Evolutionary conservation across 2,113 vertebrate genomes (phyloP), one percentile per base, ranked within the genome.

Genomic region (Etheostoma spectabile): DNA sequence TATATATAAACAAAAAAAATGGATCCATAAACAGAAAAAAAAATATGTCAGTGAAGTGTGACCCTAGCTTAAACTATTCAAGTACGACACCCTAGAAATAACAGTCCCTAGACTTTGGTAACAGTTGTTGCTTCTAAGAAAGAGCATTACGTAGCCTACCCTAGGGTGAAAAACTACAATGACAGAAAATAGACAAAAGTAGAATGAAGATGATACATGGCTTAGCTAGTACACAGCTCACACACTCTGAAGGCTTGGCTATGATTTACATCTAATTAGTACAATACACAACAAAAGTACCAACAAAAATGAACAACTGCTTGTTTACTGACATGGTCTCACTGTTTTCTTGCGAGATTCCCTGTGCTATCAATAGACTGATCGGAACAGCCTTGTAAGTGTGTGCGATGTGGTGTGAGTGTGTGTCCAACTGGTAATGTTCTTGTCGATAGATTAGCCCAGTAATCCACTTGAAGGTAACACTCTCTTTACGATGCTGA

Each of bases 81-180:
- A 80, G 22, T 57, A 65, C 12, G 19, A 77, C 68, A 14, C 71
- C 74, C 73, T 89, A 19, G 72, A 84, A 78, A 86, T 88, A 75
- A 85, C 88, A 88, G 85, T 88, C 81, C 80, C 82, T 85, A 71
- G 90, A 94, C 92, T 95, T 95, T 93, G 90, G 89, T 94, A 93
- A 93, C 77, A 82, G 91, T 88, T 89, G 93, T n/a, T 91, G 90
- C 93, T 93, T 93, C 85, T 91, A 88, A 88, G 82, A 86, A 85
- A 76, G 78, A 91, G 75, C 86, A 84, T n/a, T 22, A 84, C 66
- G 80, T 10, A 33, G 64, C 76, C 80, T 64, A 83, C 81, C 88
- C 85, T 33, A 76, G 79, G 61, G 82, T 68, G 80, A 86, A 61
- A 42, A 15, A 27, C 64, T 66, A 79, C n/a, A 61, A 61, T 61